Conservation (phyloP, 2,888 invertebrate species). For the Eupithecia centaureata region DNA sequence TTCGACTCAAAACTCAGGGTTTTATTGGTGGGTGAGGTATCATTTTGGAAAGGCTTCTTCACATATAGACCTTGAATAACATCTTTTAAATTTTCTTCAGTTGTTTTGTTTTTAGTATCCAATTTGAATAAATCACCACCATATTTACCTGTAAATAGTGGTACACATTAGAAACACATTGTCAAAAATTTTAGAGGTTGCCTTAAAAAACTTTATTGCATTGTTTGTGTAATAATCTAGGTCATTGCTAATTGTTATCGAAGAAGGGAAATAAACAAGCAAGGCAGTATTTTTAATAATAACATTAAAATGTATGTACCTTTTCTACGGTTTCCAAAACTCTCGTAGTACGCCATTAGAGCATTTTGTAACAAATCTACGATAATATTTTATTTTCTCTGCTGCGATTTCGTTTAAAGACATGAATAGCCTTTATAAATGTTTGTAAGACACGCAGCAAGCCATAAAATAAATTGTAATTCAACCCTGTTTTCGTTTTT, state of each 20-base stretch:
- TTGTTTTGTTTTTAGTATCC: conserved; percentile 83
- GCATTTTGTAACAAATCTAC: conserved; percentile 61
- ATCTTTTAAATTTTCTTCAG: conserved; percentile 86
- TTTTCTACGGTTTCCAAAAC: conserved; percentile 79
- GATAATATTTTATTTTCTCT: conserved; percentile 36
- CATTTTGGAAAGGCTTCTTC: conserved; percentile 70
- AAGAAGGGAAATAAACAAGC: conserved; percentile 4
- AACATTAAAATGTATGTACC: conserved; percentile 62
- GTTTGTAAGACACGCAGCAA: conserved; percentile 46
- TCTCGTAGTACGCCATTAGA: conserved; percentile 79
- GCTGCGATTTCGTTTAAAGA: conserved; percentile 40
- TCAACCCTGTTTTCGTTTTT: conserved; percentile 68
- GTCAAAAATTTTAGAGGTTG: conserved; percentile 35
- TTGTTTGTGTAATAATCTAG: not conserved
- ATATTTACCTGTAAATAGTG: conserved; percentile 73
- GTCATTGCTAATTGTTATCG: not conserved
- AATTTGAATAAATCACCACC: conserved; percentile 87
- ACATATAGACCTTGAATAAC: conserved; percentile 85
- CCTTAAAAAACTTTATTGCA: not conserved
- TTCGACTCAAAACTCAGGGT: conserved; percentile 75
- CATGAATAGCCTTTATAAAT: conserved; percentile 49
- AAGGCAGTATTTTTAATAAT: conserved; percentile 21
- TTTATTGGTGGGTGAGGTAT: conserved; percentile 72
- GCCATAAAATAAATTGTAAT: conserved; percentile 56
- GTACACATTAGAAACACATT: conserved; percentile 36